Percentiles rank a stretch among this genome's conserved stretches.
Conservation (phyloP, 2,888 invertebrate species). For the Neoaliturus tenellus region DNA sequence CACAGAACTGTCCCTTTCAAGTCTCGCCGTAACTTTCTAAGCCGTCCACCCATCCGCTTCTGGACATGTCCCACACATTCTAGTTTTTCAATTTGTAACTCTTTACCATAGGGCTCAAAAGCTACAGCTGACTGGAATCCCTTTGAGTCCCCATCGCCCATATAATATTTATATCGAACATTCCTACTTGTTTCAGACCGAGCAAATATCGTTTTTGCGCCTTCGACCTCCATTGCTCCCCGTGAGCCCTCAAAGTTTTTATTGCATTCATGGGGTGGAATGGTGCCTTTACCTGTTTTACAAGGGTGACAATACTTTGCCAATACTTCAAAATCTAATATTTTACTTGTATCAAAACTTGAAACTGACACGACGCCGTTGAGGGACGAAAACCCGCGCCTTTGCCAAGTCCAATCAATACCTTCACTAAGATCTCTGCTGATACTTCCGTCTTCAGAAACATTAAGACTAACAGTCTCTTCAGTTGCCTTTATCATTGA, state of each 20-base stretch:
- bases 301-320: slow-evolving; percentile 30
- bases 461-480: not conserved
- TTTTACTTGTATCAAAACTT: slow-evolving; percentile 57
- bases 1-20: not conserved
- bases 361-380: slow-evolving; percentile 60
- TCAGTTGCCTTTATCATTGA: not conserved
- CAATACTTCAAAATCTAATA: slow-evolving; percentile 54
- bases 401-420: slow-evolving; percentile 62
- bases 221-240: slow-evolving; percentile 25
- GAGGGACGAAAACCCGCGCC: slow-evolving; percentile 58
- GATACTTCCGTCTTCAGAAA: not conserved
- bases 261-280: not conserved
- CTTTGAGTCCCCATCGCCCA: slow-evolving; percentile 39
- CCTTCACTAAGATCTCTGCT: slow-evolving; percentile 4
- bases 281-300: not conserved
- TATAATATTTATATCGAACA: slow-evolving; percentile 12
- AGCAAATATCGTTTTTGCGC: slow-evolving; percentile 11
- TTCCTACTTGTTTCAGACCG: slow-evolving; percentile 4
- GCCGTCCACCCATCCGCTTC: slow-evolving; percentile 22
- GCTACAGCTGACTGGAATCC: not conserved
- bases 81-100: not conserved
- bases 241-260: slow-evolving; percentile 9
- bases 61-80: slow-evolving; percentile 33
- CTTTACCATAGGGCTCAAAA: not conserved
- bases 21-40: slow-evolving; percentile 27